phyloP scores from a whole-genome alignment of 1,140 invertebrate species.

The Anthonomus grandis region DNA sequence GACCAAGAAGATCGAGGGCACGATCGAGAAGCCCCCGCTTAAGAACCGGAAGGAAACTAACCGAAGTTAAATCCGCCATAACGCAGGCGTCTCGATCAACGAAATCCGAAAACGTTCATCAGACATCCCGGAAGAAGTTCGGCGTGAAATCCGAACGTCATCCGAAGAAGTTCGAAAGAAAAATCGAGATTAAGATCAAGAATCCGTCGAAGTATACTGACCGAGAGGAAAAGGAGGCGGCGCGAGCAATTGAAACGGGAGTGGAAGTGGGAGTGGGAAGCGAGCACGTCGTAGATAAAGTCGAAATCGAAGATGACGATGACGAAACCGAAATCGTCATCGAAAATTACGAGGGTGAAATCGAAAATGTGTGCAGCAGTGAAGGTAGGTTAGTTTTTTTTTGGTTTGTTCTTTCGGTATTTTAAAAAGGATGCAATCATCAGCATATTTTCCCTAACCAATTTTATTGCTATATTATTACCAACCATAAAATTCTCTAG shows the following conservation, averaged over 20 bases:
- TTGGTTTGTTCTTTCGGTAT: neutral
- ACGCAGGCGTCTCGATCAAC: neutral
- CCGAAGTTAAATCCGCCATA: constrained; percentile 9
- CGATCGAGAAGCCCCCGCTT: too few relatives aligned
- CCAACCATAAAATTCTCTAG: too few relatives aligned
- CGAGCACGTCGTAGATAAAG: constrained; percentile 13
- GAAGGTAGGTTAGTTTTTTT: neutral
- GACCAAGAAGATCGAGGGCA: too few relatives aligned
- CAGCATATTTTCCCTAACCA: neutral
- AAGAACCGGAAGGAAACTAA: neutral
- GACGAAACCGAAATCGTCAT: constrained; percentile 27
- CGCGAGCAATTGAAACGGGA: constrained; percentile 11
- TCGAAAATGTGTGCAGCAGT: neutral
- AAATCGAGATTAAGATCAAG: constrained; percentile 46
- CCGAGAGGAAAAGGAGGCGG: constrained; percentile 19
- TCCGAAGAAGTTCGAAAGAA: constrained; percentile 30
- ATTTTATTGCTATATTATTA: too few relatives aligned
- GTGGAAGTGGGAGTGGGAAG: neutral
- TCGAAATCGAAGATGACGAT: constrained; percentile 26
- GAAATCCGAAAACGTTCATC: neutral
- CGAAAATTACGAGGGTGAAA: constrained; percentile 31
- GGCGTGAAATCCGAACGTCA: constrained; percentile 26
- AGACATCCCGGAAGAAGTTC: constrained; percentile 1
- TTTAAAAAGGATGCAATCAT: neutral
- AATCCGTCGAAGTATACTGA: constrained; percentile 44